Base-by-base conservation (phyloP, 2,888 invertebrate species). In the Epirrita christyi region DNA sequence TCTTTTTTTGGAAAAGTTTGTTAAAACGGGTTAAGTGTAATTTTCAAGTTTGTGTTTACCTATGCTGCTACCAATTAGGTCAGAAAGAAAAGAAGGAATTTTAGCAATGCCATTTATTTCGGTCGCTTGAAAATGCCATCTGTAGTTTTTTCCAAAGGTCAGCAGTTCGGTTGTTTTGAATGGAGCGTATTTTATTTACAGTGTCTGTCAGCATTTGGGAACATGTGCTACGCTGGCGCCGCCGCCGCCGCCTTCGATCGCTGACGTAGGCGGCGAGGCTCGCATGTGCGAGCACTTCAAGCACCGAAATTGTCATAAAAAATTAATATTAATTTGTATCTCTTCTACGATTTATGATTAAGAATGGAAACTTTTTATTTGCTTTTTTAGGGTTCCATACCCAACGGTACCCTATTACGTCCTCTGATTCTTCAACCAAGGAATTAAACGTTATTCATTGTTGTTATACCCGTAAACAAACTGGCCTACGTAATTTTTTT, bases 141-240 rank as follows among this genome's bases (percentile, higher is more conserved):
- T 55, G 43, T 59, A 48, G 52, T 66, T 67, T 60, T 68, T 68
- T 63, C 56, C 66, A 68, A 72, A 80, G 80, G 81, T 83, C 83
- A 82, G 78, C 70, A 72, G 55, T 68, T 64, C 40, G 49, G 59
- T 68, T 73, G 77, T 75, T 80, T 77, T 73, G 70, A 72, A 72
- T 75, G 70, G 71, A 71, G 66, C 66, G 70, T 75, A 73, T 76
- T n/a, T n/a, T 78, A 76, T 75, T 76, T 75, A 75, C 69, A 73
- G 69, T 70, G 68, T 77, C 75, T 78, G 78, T 80, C 79, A 76
- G 76, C 75, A 68, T 70, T 66, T 63, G 68, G 61, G 66, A 68
- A 78, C 87, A 88, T 85, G 81, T 88, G 87, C 73, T 72, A 65
- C 68, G 76, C 67, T 64, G 77, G 75, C 78, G 73, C 71, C 66